Evolutionary conservation across 2,113 vertebrate species (phyloP).

Genomic region (Podarcis raffonei): DNA sequence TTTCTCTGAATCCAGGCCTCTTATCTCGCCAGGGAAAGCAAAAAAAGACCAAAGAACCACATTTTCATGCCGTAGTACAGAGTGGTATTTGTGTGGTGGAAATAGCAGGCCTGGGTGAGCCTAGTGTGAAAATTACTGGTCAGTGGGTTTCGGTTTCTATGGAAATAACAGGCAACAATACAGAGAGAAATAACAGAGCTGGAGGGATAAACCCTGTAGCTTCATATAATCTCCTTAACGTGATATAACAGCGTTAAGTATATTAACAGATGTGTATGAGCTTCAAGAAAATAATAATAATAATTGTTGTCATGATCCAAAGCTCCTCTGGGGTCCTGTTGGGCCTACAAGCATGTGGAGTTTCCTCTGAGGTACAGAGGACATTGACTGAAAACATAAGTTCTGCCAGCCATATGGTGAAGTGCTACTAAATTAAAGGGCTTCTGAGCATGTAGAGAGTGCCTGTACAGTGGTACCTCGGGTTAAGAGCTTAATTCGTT

Average conservation of each 20-base stretch:
- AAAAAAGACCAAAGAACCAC: slow-evolving; percentile 15
- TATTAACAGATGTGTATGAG: neutral
- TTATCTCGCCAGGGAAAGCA: slow-evolving; percentile 33
- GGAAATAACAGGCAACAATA: slow-evolving; percentile 53
- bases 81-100: slow-evolving; percentile 39
- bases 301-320: neutral
- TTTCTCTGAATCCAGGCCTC: slow-evolving; percentile 38
- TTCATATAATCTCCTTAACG: neutral
- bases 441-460: neutral
- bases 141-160: slow-evolving; percentile 55
- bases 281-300: neutral
- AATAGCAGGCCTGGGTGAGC: slow-evolving; percentile 28
- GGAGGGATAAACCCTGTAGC: slow-evolving; percentile 22
- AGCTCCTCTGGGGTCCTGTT: neutral
- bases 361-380: neutral
- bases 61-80: neutral
- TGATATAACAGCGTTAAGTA: slow-evolving; percentile 6
- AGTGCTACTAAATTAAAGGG: neutral
- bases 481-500: too few species aligned
- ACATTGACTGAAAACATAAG: too few species aligned
- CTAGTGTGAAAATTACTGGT: slow-evolving; percentile 56
- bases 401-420: neutral
- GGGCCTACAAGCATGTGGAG: neutral
- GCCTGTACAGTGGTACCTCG: neutral
- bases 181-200: slow-evolving; percentile 28